Evolutionary conservation across 2,113 vertebrate genomes (phyloP).

Genomic region (Eptatretus burgeri): DNA sequence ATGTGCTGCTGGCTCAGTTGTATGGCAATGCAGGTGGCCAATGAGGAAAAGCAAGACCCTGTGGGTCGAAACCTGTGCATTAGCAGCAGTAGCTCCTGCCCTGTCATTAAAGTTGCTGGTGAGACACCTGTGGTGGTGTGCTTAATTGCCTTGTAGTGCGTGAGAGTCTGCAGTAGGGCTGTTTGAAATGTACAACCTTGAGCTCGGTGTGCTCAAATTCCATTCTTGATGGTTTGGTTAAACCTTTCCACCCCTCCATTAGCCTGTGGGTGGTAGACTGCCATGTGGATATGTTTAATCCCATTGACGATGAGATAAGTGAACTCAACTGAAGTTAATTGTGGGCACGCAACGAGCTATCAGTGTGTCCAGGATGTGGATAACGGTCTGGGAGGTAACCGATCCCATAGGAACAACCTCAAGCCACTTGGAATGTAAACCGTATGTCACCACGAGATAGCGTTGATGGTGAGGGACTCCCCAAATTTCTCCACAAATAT

Average conservation of each 20-base stretch:
- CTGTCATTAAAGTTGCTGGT: background rate
- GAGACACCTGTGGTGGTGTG: background rate
- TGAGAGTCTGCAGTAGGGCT: background rate
- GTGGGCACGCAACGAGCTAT: background rate
- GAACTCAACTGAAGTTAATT: conserved; percentile 1
- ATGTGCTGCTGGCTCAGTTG: too few relatives aligned
- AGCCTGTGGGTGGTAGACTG: background rate
- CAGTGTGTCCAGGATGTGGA: conserved; percentile 3
- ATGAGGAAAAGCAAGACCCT: too few relatives aligned
- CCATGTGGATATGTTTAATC: background rate
- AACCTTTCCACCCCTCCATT: conserved; percentile 3
- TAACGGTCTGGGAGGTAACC: background rate
- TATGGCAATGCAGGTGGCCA: too few relatives aligned
- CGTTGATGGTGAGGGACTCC: background rate
- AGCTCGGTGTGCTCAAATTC: background rate
- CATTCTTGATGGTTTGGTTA: background rate
- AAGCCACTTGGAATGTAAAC: conserved; percentile 2
- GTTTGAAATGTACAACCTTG: background rate
- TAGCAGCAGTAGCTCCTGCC: background rate
- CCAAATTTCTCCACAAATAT: background rate
- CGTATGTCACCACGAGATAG: background rate
- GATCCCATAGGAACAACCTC: background rate
- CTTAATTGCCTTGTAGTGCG: background rate
- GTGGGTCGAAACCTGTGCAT: background rate
- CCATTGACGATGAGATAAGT: background rate